Evolutionary conservation across 1,140 invertebrate genomes (phyloP).

Genomic region (Ditylenchus dipsaci): DNA sequence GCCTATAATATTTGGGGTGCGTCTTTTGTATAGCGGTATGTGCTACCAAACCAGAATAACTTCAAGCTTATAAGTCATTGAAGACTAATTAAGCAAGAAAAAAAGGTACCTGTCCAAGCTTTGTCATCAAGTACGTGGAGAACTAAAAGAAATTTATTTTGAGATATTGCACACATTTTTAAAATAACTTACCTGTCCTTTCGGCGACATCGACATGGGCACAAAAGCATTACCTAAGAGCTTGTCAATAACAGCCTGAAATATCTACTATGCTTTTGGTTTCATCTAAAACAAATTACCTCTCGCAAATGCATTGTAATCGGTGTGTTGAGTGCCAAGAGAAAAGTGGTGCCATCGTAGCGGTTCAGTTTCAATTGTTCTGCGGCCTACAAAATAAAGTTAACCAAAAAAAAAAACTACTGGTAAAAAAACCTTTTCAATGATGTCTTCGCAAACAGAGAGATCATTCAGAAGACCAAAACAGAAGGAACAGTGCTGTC

Average conservation of each 20-base stretch:
- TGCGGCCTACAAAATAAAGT: constrained; percentile 5
- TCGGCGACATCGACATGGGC: constrained; percentile 21
- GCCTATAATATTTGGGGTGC: constrained; percentile 35
- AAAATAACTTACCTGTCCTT: constrained; percentile 32
- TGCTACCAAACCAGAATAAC: not conserved
- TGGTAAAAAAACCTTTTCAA: not conserved
- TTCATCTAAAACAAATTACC: constrained; percentile 5
- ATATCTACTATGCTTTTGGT: constrained; percentile 2
- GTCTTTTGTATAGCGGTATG: not conserved
- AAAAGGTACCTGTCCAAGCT: not conserved
- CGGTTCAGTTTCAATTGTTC: constrained; percentile 24
- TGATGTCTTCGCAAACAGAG: not conserved
- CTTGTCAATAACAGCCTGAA: constrained; percentile 7
- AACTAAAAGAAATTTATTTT: not conserved
- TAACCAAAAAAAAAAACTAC: too few relatives aligned
- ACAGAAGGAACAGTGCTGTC: not conserved
- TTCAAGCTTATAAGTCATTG: not conserved
- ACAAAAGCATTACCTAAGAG: constrained; percentile 10
- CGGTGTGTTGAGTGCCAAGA: constrained; percentile 52
- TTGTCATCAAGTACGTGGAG: not conserved
- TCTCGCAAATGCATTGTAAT: constrained; percentile 44
- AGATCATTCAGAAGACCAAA: not conserved
- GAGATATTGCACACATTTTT: too few relatives aligned
- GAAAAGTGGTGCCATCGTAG: constrained; percentile 48
- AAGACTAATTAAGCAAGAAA: too few relatives aligned